phyloP scores from a whole-genome alignment of 2,888 invertebrate species.

The Cremastobaeus sp. region DNA sequence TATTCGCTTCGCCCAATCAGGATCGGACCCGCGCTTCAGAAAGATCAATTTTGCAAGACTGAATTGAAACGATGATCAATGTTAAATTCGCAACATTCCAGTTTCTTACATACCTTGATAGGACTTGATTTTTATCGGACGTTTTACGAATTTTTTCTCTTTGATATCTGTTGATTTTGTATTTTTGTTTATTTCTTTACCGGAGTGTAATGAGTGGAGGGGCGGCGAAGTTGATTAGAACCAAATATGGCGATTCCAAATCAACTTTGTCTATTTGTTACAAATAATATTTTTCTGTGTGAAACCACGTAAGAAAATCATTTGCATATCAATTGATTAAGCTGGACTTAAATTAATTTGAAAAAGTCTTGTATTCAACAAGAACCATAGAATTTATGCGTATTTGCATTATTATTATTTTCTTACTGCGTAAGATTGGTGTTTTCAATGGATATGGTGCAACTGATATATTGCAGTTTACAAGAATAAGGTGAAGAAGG shows the following conservation, averaged over 20 bases:
- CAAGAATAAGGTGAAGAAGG: conserved; percentile 33
- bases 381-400: conserved; percentile 16
- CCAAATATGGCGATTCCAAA: too few species aligned
- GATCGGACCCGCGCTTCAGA: conserved; percentile 11
- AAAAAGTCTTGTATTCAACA: conserved; percentile 37
- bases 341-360: conserved; percentile 43
- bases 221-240: too few species aligned
- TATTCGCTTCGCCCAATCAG: too few species aligned
- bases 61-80: neutral
- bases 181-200: neutral
- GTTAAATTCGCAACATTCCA: conserved; percentile 33
- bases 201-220: too few species aligned
- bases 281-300: conserved; percentile 32
- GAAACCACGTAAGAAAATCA: conserved; percentile 32
- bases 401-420: conserved; percentile 49
- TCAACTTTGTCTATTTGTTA: too few species aligned
- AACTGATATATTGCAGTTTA: conserved; percentile 60
- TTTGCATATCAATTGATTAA: conserved; percentile 47
- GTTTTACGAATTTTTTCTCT: neutral
- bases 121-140: neutral
- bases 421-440: conserved; percentile 65
- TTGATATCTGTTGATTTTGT: neutral
- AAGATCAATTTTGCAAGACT: neutral
- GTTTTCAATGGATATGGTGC: conserved; percentile 62
- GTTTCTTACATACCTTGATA: neutral